phyloP scores from a whole-genome alignment of 2,113 vertebrate species.

The Charina bottae region DNA sequence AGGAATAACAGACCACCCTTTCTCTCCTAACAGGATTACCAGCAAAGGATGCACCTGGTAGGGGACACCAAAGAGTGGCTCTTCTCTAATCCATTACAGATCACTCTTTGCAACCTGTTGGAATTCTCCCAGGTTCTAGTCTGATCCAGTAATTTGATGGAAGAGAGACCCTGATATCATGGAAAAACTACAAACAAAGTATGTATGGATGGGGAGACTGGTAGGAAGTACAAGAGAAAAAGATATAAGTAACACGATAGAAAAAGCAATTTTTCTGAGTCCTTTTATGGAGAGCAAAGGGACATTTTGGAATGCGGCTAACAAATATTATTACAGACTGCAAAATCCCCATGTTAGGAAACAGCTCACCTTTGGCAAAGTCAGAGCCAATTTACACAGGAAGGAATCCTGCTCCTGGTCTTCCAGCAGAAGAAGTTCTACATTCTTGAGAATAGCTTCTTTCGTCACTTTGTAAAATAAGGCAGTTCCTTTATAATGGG shows the following conservation, averaged over 20 bases:
- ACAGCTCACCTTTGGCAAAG: constrained; percentile 82
- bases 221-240: not conserved
- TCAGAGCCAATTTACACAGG: constrained; percentile 82
- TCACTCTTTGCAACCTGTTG: not conserved
- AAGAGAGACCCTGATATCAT: not conserved
- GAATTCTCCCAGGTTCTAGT: not conserved
- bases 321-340: not conserved
- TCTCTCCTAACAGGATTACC: too few relatives aligned
- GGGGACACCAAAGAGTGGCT: not conserved
- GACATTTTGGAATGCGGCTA: not conserved
- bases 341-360: not conserved
- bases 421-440: constrained; percentile 49
- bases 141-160: not conserved
- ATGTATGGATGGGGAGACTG: not conserved
- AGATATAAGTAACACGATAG: not conserved
- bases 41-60: too few relatives aligned
- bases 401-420: constrained; percentile 68
- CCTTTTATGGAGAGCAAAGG: not conserved
- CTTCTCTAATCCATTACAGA: not conserved
- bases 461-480: constrained; percentile 79
- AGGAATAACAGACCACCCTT: too few relatives aligned
- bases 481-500: constrained; percentile 85
- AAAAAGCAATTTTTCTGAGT: not conserved
- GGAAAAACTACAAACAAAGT: not conserved
- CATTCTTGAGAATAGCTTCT: constrained; percentile 67